Evolutionary conservation across 2,113 vertebrate genomes (phyloP).

Genomic region (Crotalus helleri): DNA sequence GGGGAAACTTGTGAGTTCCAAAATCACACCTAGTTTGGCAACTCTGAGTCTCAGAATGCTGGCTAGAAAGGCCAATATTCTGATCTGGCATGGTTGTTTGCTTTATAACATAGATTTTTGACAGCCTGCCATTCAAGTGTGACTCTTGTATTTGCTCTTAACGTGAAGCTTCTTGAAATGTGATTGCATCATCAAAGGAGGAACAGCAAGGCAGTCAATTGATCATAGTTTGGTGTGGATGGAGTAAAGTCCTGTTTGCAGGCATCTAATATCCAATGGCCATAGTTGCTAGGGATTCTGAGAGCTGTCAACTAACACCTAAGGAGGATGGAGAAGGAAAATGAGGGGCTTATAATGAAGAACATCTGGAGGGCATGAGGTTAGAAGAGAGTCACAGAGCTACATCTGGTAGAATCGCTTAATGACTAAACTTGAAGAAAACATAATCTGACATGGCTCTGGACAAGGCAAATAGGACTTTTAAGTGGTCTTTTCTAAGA

Average conservation of each 20-base stretch:
- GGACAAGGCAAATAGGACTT: neutral
- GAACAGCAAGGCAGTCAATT: neutral
- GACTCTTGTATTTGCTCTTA: neutral
- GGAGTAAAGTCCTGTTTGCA: neutral
- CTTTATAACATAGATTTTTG: neutral
- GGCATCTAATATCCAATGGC: neutral
- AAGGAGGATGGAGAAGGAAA: neutral
- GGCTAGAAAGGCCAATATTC: neutral
- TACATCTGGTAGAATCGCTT: neutral
- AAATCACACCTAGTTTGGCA: neutral
- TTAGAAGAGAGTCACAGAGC: neutral
- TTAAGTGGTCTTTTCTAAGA: neutral
- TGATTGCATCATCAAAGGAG: neutral
- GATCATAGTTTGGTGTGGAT: neutral
- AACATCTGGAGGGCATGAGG: neutral
- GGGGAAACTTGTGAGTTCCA: neutral
- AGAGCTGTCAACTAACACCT: neutral
- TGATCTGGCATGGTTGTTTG: neutral
- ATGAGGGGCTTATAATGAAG: neutral
- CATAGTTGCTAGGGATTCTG: neutral
- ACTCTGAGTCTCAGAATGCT: neutral
- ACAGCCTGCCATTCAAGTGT: neutral
- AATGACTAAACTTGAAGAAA: neutral
- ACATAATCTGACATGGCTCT: neutral
- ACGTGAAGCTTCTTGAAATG: neutral